Percentiles rank a stretch among this genome's conserved stretches.
phyloP scores from a whole-genome alignment of 1,140 invertebrate genomes.

The Ephestia elutella region DNA sequence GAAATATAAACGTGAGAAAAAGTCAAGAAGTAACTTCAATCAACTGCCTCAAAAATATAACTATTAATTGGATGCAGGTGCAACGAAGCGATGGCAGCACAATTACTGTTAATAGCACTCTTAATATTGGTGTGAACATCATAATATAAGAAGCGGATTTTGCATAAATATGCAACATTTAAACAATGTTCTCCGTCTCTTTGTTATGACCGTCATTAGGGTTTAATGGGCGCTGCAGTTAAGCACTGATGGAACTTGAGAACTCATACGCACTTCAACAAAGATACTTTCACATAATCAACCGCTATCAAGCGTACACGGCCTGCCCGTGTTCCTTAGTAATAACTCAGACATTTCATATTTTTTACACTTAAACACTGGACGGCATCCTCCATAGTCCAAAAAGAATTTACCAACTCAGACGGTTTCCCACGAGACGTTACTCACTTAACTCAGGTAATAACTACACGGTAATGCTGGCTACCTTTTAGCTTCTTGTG shows the following conservation, averaged over 20 bases:
- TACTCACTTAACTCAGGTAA: constrained; percentile 31
- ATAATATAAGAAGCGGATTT: background rate
- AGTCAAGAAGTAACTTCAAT: constrained; percentile 6
- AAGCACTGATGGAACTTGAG: constrained; percentile 14
- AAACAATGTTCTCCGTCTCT: background rate
- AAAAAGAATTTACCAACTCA: constrained; percentile 32
- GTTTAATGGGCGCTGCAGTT: constrained; percentile 4
- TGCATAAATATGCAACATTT: constrained; percentile 5
- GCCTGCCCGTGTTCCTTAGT: constrained; percentile 17
- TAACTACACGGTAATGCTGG: constrained; percentile 36
- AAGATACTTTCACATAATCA: constrained; percentile 26
- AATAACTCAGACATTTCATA: constrained; percentile 17
- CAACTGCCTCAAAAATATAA: background rate
- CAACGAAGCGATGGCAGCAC: background rate
- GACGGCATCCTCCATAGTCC: constrained; percentile 19
- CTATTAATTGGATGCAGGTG: background rate
- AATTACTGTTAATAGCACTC: background rate
- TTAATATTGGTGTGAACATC: constrained; percentile 5
- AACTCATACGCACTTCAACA: constrained; percentile 18
- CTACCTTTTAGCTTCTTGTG: constrained; percentile 22
- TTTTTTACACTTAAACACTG: constrained; percentile 20
- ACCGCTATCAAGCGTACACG: constrained; percentile 24
- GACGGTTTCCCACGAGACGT: constrained; percentile 34
- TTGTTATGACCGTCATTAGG: constrained; percentile 9
- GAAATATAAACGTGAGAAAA: no score